Conservation (phyloP, 30 jellyfish, hydroid and myxozoan genomes). For the Chrysaora quinquecirrha region DNA sequence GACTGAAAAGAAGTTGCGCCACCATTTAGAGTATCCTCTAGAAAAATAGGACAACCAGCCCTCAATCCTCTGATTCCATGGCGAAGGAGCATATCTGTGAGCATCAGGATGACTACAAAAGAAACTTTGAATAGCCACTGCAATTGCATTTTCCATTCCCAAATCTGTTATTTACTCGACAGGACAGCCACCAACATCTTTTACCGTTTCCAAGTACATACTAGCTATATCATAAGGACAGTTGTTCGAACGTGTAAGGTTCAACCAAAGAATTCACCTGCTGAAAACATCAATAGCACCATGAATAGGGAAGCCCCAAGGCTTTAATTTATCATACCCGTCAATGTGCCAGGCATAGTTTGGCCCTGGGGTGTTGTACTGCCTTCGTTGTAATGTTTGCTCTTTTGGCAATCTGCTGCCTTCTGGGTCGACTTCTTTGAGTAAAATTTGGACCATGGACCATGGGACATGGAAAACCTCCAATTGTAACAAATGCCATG, state of each 20-base stretch:
- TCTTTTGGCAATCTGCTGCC: conserved; percentile 6
- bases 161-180: conserved; percentile 36
- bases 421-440: conserved; percentile 44
- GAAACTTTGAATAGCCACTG: conserved; percentile 46
- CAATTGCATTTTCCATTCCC: conserved; percentile 54
- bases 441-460: conserved; percentile 1
- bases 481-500: conserved; percentile 33
- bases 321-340: conserved; percentile 52
- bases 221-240: conserved; percentile 27
- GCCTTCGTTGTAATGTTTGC: conserved; percentile 14
- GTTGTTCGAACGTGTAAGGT: conserved; percentile 59
- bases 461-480: conserved; percentile 57
- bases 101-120: conserved; percentile 28
- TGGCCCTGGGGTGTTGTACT: conserved; percentile 43
- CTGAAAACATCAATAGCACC: conserved; percentile 40
- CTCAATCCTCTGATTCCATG: conserved; percentile 57
- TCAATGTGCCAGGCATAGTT: conserved; percentile 62
- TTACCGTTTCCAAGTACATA: neutral
- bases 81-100: conserved; percentile 54
- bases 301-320: conserved; percentile 32
- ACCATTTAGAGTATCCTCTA: conserved; percentile 28
- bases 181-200: conserved; percentile 48
- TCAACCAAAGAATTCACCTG: conserved; percentile 35
- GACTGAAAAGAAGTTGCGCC: conserved; percentile 21
- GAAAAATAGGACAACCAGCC: conserved; percentile 50